These are phyloP conservation scores for Esox lucius DNA, from an alignment of 2,797 vertebrate species.

Conservation along the genomic window DNA sequence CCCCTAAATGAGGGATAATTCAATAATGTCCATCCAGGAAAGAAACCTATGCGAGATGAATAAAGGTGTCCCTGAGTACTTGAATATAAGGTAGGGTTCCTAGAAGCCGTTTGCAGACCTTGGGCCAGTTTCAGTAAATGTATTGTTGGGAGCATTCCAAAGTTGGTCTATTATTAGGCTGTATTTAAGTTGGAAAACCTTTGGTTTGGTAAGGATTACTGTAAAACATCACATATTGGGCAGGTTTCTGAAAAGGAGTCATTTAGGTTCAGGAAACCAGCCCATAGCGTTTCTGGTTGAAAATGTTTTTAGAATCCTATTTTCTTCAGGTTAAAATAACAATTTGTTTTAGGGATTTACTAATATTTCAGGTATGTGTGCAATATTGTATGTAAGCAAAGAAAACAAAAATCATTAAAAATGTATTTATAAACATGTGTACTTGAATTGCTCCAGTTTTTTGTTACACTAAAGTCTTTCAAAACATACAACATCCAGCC, in stretches of 20 bases:
- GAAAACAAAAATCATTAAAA: slow-evolving; percentile 18
- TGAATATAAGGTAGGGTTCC: background rate
- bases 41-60: slow-evolving; percentile 15
- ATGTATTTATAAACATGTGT: background rate
- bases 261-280: background rate
- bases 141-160: slow-evolving; percentile 24
- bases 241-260: slow-evolving; percentile 10
- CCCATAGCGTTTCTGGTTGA: background rate
- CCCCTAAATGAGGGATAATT: slow-evolving; percentile 15
- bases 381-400: slow-evolving; percentile 10
- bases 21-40: slow-evolving; percentile 20
- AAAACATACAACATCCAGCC: background rate
- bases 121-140: background rate
- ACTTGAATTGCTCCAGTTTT: background rate
- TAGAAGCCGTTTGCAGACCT: background rate
- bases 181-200: slow-evolving; percentile 20
- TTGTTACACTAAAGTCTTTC: slow-evolving; percentile 19
- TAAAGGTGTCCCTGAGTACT: slow-evolving; percentile 13
- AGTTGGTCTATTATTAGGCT: slow-evolving; percentile 26
- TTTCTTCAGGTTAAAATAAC: background rate
- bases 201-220: slow-evolving; percentile 41
- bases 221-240: slow-evolving; percentile 21
- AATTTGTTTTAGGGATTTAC: background rate
- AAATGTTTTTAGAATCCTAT: background rate
- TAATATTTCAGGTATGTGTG: background rate